Base-by-base conservation (phyloP, 2,113 vertebrate genomes). In the Vulpes vulpes region DNA sequence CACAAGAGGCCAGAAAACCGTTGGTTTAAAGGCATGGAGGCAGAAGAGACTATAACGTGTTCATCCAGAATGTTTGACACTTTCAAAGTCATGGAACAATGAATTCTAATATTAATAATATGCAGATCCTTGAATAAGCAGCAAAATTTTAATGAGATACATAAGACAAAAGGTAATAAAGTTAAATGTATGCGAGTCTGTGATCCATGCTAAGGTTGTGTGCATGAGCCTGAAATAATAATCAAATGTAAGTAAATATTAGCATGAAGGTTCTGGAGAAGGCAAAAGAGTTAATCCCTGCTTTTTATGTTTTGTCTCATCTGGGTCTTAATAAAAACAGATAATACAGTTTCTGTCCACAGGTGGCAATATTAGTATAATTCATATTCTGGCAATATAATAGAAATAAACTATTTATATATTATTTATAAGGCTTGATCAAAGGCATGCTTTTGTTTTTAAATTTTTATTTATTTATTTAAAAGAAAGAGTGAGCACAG, bases 101-200 rank as follows among this genome's bases (percentile, higher is more conserved):
- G 84, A 81, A 74, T 84, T 94, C 49, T 85, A 43, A 92, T 87
- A 83, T 79, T 85, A 93, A 94, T 80, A 81, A 78, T 59, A 51
- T 71, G 76, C 55, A 35, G 90, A 59, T 73, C 64, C 95, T 96
- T 96, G 97, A 96, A 94, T 74, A 95, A 96, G 71, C 85, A 57
- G 67, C 35, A 51, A 85, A 64, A 60, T 93, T 96, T 90, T 97
- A 79, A 97, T 95, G 88, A 95, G 84, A 93, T 92, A 80, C 87
- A 88, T 1, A 84, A 96, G 74, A 84, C 90, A 88, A 94, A 91
- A 95, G 60, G 53, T 83, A 97, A 96, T 97, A 84, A 90, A 87
- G 83, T 71, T 79, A 95, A 98, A 95, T 90, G 83, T 76, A 74
- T 84, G 74, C 3, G 3, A 88, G 79, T 14, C 82, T 95, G 38